phyloP scores from a whole-genome alignment of 2,797 vertebrate genomes.

The Hyperoplus immaculatus region DNA sequence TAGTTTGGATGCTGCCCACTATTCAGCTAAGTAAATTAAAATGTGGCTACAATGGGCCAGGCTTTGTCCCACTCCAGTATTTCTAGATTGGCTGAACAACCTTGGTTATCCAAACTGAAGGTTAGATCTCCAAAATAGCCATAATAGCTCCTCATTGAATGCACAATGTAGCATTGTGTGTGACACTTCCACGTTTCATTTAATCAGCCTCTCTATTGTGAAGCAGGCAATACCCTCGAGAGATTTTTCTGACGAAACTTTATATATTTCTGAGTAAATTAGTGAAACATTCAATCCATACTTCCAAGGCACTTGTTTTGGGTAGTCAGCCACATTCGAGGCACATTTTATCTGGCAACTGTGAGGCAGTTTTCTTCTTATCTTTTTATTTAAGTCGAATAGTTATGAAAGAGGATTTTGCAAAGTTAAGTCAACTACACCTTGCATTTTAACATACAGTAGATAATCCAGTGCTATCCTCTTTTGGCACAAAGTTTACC shows the following conservation, averaged over 20 bases:
- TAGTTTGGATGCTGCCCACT: background rate
- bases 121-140: conserved; percentile 64
- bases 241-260: conserved; percentile 55
- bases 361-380: background rate
- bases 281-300: conserved; percentile 56
- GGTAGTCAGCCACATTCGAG: conserved; percentile 25
- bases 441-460: background rate
- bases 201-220: conserved; percentile 69
- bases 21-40: conserved; percentile 23
- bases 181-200: conserved; percentile 69
- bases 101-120: conserved; percentile 59
- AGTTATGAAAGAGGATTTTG: conserved; percentile 19
- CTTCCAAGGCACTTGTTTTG: conserved; percentile 47
- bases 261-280: conserved; percentile 65
- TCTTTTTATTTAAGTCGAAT: background rate
- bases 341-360: conserved; percentile 6
- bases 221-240: conserved; percentile 62
- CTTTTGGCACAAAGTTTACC: background rate
- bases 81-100: conserved; percentile 36
- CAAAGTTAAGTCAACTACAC: conserved; percentile 8
- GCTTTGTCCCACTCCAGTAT: conserved; percentile 22
- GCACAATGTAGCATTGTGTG: conserved; percentile 63
- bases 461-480: conserved; percentile 25
- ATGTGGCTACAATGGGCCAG: conserved; percentile 3
- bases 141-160: conserved; percentile 41